Evolutionary conservation across 2,888 invertebrate species (phyloP).

Genomic region (Sicus ferrugineus): DNA sequence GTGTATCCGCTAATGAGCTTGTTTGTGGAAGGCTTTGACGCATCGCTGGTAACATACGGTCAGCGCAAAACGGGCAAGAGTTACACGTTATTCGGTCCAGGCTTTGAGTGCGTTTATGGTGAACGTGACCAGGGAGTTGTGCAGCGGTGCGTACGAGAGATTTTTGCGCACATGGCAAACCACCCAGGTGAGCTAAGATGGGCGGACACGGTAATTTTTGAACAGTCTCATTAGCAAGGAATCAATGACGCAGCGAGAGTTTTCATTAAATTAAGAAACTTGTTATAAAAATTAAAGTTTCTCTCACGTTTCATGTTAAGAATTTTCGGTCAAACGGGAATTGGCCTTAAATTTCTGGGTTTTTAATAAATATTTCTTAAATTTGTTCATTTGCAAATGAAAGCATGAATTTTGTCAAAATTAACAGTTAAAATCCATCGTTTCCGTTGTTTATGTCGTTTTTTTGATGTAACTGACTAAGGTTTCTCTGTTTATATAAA

Average conservation of each 20-base stretch:
- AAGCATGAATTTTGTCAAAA: no score
- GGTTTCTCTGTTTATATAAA: no score
- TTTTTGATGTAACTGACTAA: no score
- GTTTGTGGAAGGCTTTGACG: slow-evolving; percentile 77
- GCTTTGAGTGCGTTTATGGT: slow-evolving; percentile 69
- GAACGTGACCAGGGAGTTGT: slow-evolving; percentile 75
- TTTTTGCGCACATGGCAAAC: slow-evolving; percentile 73
- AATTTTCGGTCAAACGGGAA: neutral
- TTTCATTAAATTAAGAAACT: neutral
- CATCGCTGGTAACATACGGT: slow-evolving; percentile 76
- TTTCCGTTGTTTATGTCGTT: no score
- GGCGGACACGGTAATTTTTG: no score
- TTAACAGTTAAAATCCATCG: no score
- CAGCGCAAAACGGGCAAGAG: slow-evolving; percentile 76
- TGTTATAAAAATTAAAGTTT: neutral
- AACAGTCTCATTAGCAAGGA: no score
- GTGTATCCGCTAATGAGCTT: slow-evolving; percentile 73
- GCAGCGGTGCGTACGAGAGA: slow-evolving; percentile 75
- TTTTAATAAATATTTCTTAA: no score
- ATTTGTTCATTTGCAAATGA: no score
- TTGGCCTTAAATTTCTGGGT: no score
- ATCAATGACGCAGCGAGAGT: no score
- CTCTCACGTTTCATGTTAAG: no score
- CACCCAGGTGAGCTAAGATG: slow-evolving; percentile 63
- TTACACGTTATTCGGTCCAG: slow-evolving; percentile 77